These are phyloP conservation scores for Periplaneta americana DNA, from an alignment of 1,140 invertebrate genomes.

Conservation along the genomic window DNA sequence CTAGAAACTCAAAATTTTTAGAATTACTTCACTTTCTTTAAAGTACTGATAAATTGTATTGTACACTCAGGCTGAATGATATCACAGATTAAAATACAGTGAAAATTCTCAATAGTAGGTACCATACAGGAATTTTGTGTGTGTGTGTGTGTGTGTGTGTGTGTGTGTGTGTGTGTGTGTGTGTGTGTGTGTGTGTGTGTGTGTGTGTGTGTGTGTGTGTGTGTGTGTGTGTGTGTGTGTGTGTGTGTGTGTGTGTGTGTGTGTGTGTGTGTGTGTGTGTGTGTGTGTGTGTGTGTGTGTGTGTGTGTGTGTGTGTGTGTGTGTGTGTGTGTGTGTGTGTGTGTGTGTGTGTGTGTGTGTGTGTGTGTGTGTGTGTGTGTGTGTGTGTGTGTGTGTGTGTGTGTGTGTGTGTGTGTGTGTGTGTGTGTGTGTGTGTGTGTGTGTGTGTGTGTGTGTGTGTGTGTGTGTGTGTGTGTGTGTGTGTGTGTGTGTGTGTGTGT, in stretches of 20 bases:
- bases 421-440: constrained; percentile 20
- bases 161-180: constrained; percentile 22
- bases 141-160: constrained; percentile 17
- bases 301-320: constrained; percentile 16
- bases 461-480: constrained; percentile 15
- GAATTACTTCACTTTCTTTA: neutral
- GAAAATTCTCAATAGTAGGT: too few species aligned
- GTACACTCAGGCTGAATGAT: too few species aligned
- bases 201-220: constrained; percentile 18
- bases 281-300: constrained; percentile 18
- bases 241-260: constrained; percentile 17
- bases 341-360: constrained; percentile 15
- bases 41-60: too few species aligned
- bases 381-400: constrained; percentile 16
- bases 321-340: constrained; percentile 15
- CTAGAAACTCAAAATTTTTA: neutral
- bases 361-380: constrained; percentile 14
- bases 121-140: too few species aligned
- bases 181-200: constrained; percentile 21
- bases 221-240: constrained; percentile 17
- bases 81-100: too few species aligned
- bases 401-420: constrained; percentile 20
- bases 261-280: constrained; percentile 17
- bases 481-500: constrained; percentile 15
- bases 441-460: constrained; percentile 17